Conservation (phyloP, 2,888 invertebrate species). For the Lasioglossum calceatum region DNA sequence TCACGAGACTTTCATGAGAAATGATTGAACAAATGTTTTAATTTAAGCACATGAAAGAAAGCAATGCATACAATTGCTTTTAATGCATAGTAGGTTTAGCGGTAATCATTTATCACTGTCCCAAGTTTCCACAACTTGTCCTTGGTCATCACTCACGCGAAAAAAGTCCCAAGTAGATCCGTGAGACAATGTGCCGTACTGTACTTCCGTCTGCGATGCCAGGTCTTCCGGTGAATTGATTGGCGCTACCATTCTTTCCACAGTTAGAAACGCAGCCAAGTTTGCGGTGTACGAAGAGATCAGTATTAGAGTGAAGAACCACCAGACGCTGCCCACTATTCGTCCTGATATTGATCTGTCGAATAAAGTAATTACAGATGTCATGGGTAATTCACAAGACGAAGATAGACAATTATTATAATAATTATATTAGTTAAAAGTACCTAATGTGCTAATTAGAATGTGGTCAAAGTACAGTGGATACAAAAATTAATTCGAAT, state of each 20-base stretch:
- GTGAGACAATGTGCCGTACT: conserved; percentile 92
- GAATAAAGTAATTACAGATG: not conserved
- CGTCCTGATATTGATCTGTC: conserved; percentile 93
- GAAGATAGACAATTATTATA: not conserved
- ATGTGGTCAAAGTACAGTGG: not conserved
- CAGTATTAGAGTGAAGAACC: conserved; percentile 99
- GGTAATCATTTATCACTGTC: not conserved
- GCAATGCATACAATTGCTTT: not conserved
- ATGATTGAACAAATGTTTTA: not conserved
- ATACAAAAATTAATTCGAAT: not conserved
- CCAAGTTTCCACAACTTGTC: not conserved
- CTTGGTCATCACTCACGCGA: conserved; percentile 86
- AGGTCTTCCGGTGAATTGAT: conserved; percentile 96
- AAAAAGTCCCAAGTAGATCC: conserved; percentile 96
- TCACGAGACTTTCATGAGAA: not conserved
- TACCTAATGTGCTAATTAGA: not conserved
- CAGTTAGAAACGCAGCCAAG: conserved; percentile 98
- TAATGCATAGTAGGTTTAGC: not conserved
- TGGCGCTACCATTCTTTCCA: conserved; percentile 98
- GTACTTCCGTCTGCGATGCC: conserved; percentile 96
- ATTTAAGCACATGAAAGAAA: not conserved
- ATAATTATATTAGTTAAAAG: not conserved
- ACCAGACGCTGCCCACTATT: conserved; percentile 99
- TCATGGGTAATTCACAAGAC: not conserved
- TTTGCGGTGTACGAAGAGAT: conserved; percentile 99